phyloP scores from a whole-genome alignment of 2,888 invertebrate genomes.

The Rhaphigaster nebulosa region DNA sequence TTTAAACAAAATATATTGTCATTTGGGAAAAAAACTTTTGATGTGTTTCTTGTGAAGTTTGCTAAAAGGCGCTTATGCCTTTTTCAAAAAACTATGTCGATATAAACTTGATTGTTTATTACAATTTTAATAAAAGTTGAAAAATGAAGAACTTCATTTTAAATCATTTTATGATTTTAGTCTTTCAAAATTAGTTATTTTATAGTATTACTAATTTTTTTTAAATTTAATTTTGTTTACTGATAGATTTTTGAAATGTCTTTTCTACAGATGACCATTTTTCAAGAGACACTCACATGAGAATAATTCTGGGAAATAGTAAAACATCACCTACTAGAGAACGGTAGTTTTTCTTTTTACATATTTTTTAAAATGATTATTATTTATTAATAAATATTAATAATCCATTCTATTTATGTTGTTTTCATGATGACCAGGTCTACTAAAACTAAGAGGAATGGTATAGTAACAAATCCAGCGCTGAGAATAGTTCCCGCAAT shows the following conservation, averaged over 20 bases:
- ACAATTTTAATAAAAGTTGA: neutral
- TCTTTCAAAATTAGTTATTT: neutral
- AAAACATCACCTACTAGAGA: constrained; percentile 66
- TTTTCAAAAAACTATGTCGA: too few species aligned
- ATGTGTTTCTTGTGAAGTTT: too few species aligned
- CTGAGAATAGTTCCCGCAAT: constrained; percentile 85
- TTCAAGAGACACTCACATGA: constrained; percentile 92
- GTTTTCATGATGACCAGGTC: constrained; percentile 69
- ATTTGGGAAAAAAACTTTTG: too few species aligned
- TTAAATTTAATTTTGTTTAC: neutral
- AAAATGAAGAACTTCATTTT: neutral
- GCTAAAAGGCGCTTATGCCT: too few species aligned
- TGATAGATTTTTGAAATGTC: constrained; percentile 44
- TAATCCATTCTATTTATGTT: constrained; percentile 20
- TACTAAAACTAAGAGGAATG: constrained; percentile 81
- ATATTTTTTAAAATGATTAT: neutral
- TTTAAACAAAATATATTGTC: too few species aligned
- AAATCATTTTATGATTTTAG: neutral
- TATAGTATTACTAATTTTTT: neutral
- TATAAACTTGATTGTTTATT: too few species aligned
- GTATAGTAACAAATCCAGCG: constrained; percentile 89
- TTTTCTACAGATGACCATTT: constrained; percentile 81
- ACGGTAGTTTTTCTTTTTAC: constrained; percentile 61
- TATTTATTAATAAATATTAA: neutral
- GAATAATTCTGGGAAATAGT: constrained; percentile 83